Evolutionary conservation across 2,797 vertebrate species (phyloP).

Genomic region (Pachyuromys duprasi): DNA sequence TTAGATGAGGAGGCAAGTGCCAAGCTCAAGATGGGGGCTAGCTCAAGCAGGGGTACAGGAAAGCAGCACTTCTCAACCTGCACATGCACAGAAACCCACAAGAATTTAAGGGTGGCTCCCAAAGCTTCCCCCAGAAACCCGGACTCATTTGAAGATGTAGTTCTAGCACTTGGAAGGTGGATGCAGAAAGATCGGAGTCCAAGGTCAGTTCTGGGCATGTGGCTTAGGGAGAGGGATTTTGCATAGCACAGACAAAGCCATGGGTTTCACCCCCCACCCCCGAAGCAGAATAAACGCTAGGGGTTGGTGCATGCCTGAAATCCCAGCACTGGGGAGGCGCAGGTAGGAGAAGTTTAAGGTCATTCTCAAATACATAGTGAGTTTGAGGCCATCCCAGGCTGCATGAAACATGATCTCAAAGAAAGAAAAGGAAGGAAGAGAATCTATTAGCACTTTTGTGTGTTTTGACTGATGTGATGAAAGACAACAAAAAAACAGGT

Average conservation of each 20-base stretch:
- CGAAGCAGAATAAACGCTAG: neutral
- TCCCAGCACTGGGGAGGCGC: neutral
- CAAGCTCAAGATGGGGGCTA: no score
- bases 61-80: neutral
- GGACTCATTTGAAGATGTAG: neutral
- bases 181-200: neutral
- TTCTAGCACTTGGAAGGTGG: no score
- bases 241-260: neutral
- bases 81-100: rapidly evolving
- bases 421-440: neutral
- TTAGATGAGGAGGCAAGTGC: neutral
- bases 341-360: neutral
- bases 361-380: neutral
- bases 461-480: neutral
- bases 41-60: neutral
- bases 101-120: neutral
- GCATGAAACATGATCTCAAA: neutral
- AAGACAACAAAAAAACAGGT: neutral
- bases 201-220: neutral
- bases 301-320: neutral
- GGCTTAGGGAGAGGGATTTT: neutral
- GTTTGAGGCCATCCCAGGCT: neutral
- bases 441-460: neutral
- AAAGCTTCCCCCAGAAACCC: neutral
- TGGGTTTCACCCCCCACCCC: neutral